A percentile compares a stretch with the other conserved stretches of the same genome.
phyloP scores from a whole-genome alignment of 2,797 vertebrate genomes.

The Eleutherodactylus coqui region DNA sequence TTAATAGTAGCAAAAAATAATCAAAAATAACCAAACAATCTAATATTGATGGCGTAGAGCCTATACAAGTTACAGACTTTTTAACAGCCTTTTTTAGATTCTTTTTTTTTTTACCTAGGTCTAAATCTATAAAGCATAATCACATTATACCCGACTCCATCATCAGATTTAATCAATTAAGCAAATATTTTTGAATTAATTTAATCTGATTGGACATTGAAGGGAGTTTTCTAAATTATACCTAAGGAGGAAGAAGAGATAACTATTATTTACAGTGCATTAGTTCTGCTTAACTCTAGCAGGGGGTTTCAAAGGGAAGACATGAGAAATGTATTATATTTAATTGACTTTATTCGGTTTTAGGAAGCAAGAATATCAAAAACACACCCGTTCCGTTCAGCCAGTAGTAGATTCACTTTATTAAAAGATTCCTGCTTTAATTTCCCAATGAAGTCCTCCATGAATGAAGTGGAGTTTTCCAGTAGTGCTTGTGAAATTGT shows the following conservation, averaged over 20 bases:
- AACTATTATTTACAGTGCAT: slow-evolving; percentile 23
- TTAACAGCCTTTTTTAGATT: not conserved
- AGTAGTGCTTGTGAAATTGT: slow-evolving; percentile 69
- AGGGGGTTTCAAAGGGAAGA: slow-evolving; percentile 30
- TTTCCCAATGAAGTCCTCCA: slow-evolving; percentile 47
- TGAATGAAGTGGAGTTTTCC: slow-evolving; percentile 64
- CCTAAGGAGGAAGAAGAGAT: slow-evolving; percentile 31
- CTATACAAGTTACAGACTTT: not conserved
- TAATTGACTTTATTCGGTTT: slow-evolving; percentile 55
- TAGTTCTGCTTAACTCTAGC: slow-evolving; percentile 51
- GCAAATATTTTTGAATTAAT: slow-evolving; percentile 18
- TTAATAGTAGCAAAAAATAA: not conserved
- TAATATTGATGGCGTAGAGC: no score
- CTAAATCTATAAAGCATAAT: slow-evolving; percentile 1
- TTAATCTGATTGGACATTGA: slow-evolving; percentile 39
- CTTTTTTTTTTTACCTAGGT: not conserved
- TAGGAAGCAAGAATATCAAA: slow-evolving; percentile 50
- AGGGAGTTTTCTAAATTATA: slow-evolving; percentile 29
- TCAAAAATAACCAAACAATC: not conserved
- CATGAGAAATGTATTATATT: slow-evolving; percentile 58
- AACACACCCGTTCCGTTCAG: slow-evolving; percentile 7
- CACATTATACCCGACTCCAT: not conserved
- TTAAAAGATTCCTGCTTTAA: slow-evolving; percentile 42
- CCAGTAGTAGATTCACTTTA: slow-evolving; percentile 5
- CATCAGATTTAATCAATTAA: slow-evolving; percentile 5